Evolutionary conservation across 2,113 vertebrate genomes (phyloP).

Genomic region (Cyprinodon brontotheroides): DNA sequence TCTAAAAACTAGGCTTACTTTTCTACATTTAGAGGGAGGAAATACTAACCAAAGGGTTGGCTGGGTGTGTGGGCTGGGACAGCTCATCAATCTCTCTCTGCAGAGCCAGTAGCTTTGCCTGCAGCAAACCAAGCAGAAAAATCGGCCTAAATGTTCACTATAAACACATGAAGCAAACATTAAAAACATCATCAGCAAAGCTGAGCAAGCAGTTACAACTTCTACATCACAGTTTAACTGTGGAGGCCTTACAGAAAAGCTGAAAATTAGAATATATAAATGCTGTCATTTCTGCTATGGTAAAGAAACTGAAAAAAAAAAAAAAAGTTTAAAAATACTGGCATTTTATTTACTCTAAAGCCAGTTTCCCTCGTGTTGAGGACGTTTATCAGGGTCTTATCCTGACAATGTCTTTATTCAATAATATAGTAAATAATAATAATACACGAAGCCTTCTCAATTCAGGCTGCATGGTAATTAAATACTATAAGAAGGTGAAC

Average conservation of each 20-base stretch:
- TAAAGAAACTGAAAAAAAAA: neutral
- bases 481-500: too few relatives aligned
- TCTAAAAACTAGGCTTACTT: neutral
- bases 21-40: neutral
- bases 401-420: too few relatives aligned
- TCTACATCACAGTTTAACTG: neutral
- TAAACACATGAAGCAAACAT: neutral
- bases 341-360: too few relatives aligned
- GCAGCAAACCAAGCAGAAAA: constrained; percentile 6
- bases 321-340: too few relatives aligned
- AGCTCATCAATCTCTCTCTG: constrained; percentile 52
- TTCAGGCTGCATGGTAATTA: too few relatives aligned
- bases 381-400: too few relatives aligned
- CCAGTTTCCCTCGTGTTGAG: too few relatives aligned
- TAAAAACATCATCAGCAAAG: neutral
- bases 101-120: constrained; percentile 36
- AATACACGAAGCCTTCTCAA: too few relatives aligned
- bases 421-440: too few relatives aligned
- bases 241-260: neutral
- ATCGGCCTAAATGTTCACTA: neutral
- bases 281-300: neutral
- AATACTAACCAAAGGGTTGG: constrained; percentile 36
- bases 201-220: neutral
- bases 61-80: constrained; percentile 17
- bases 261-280: neutral